Conservation (phyloP, 2,888 invertebrate species). For the Yponomeuta evonymella region DNA sequence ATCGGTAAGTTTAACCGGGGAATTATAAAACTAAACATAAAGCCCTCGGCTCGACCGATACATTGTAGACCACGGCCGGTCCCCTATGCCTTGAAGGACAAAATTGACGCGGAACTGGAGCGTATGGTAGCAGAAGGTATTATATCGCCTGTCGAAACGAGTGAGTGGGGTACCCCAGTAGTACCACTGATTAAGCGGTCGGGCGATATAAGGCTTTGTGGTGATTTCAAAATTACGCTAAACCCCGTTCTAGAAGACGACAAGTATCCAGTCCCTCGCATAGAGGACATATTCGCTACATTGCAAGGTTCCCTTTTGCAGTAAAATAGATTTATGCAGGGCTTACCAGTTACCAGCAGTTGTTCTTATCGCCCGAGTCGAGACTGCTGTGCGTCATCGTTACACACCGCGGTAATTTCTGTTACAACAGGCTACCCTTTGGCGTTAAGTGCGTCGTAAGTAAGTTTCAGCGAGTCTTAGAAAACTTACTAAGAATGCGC, state of each 20-base stretch:
- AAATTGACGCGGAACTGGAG: neutral
- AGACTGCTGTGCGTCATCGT: neutral
- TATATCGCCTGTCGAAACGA: neutral
- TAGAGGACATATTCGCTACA: conserved; percentile 2
- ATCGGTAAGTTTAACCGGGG: neutral
- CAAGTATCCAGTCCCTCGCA: conserved; percentile 9
- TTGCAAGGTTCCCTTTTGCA: neutral
- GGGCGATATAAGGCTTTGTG: conserved; percentile 2
- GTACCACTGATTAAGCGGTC: conserved; percentile 6
- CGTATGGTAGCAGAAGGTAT: neutral
- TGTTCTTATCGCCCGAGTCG: neutral
- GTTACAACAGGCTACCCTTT: conserved; percentile 6
- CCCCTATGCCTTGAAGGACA: neutral
- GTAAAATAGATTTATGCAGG: conserved; percentile 3
- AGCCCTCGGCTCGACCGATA: neutral
- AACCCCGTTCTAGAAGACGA: conserved; percentile 9
- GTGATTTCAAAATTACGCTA: conserved; percentile 11
- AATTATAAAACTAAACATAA: neutral
- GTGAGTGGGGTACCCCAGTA: conserved; percentile 11
- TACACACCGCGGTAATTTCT: conserved; percentile 4
- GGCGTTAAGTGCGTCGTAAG: neutral
- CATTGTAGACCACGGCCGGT: neutral
- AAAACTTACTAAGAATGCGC: neutral
- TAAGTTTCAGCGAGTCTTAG: conserved; percentile 6
- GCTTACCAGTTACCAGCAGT: conserved; percentile 7